phyloP scores from a whole-genome alignment of 2,888 invertebrate genomes.

The Oscheius sp. region DNA sequence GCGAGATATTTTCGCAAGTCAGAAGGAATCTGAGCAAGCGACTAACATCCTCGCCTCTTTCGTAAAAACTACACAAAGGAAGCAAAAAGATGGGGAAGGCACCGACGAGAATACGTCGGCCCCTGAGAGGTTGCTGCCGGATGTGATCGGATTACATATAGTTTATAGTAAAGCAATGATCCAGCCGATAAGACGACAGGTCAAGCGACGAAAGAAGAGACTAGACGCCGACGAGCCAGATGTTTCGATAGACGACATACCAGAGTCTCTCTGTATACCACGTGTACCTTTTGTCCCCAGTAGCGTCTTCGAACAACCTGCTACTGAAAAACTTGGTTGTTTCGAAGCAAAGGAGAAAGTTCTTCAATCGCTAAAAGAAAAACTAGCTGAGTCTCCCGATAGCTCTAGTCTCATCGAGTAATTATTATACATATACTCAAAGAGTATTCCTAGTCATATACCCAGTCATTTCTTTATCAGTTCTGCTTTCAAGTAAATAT shows the following conservation, averaged over 20 bases:
- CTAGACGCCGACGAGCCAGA: conserved; percentile 10
- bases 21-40: conserved; percentile 38
- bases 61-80: conserved; percentile 48
- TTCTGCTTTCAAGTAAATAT: too few relatives aligned
- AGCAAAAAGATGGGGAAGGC: conserved; percentile 31
- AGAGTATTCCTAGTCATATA: too few relatives aligned
- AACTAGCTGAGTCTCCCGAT: conserved; percentile 14
- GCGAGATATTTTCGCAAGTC: conserved; percentile 43
- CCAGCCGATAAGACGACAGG: not conserved
- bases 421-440: too few relatives aligned
- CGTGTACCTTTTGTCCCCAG: conserved; percentile 42
- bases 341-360: conserved; percentile 54
- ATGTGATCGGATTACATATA: too few relatives aligned
- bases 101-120: conserved; percentile 1
- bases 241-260: not conserved
- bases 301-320: conserved; percentile 35
- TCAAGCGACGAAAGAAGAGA: conserved; percentile 19
- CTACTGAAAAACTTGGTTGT: conserved; percentile 35
- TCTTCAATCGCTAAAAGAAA: conserved; percentile 48
- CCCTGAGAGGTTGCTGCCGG: conserved; percentile 26
- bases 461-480: too few relatives aligned
- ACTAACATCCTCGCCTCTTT: conserved; percentile 52
- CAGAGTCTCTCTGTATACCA: conserved; percentile 27
- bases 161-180: conserved; percentile 13
- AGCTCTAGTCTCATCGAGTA: conserved; percentile 14